Evolutionary conservation across 2,797 vertebrate species (phyloP).

Genomic region (Gephyroberyx darwinii): DNA sequence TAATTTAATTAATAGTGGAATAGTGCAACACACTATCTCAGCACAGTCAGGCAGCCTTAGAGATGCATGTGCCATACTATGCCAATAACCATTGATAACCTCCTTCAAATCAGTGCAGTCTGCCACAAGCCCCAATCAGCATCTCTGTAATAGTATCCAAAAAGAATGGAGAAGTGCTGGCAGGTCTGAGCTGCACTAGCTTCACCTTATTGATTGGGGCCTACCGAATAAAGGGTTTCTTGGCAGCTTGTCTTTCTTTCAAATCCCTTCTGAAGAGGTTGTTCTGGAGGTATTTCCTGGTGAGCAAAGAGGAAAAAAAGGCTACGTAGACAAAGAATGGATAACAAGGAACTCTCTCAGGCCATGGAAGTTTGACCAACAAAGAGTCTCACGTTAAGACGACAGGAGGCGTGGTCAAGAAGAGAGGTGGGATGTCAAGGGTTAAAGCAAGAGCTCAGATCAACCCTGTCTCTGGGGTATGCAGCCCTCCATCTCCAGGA

Average conservation of each 20-base stretch:
- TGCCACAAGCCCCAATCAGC: not conserved
- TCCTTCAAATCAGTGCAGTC: slow-evolving; percentile 25
- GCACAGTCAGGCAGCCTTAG: not conserved
- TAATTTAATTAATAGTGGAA: slow-evolving; percentile 11
- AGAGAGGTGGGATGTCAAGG: not conserved
- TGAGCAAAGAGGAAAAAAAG: slow-evolving; percentile 5
- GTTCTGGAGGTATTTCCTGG: not conserved
- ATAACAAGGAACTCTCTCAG: not conserved
- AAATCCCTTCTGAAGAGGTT: not conserved
- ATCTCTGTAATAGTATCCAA: not conserved
- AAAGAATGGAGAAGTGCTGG: not conserved
- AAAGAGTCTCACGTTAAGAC: not conserved
- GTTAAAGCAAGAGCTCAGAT: slow-evolving; percentile 31
- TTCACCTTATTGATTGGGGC: slow-evolving; percentile 3
- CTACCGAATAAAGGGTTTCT: not conserved
- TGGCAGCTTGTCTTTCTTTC: not conserved
- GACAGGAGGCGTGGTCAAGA: not conserved
- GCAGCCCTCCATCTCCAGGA: slow-evolving; percentile 98
- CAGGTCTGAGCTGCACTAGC: not conserved
- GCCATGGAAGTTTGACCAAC: not conserved
- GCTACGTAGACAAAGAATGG: not conserved
- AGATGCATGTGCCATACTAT: not conserved
- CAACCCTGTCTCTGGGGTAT: slow-evolving; percentile 89
- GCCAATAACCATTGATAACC: not conserved
- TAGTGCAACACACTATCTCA: slow-evolving; percentile 37